Conservation (phyloP, 2,113 vertebrate genomes). For the Rhipidura dahli region DNA sequence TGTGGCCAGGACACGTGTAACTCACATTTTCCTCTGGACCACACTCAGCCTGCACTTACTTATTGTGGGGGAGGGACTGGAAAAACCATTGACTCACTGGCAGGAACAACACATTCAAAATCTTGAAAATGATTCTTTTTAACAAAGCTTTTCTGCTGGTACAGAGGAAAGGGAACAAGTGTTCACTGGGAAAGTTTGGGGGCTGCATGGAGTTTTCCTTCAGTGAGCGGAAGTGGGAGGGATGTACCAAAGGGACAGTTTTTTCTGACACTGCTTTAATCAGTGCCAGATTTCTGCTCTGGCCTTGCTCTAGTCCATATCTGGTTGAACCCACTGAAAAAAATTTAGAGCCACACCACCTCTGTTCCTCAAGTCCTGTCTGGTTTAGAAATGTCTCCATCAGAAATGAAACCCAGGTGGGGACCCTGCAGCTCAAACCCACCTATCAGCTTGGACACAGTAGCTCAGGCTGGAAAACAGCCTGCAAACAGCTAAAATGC, state of each 20-base stretch:
- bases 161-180: not conserved
- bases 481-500: not conserved
- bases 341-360: accelerated
- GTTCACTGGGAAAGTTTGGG: not conserved
- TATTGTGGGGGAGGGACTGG: slow-evolving; percentile 36
- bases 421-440: not conserved
- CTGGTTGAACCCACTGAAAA: not conserved
- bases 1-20: slow-evolving; percentile 22
- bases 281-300: not conserved
- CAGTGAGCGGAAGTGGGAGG: not conserved
- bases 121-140: not conserved
- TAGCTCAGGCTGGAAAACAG: accelerated
- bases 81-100: slow-evolving; percentile 32
- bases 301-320: not conserved
- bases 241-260: not conserved
- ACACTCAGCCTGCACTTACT: slow-evolving; percentile 53
- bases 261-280: not conserved
- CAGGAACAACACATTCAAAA: slow-evolving; percentile 39
- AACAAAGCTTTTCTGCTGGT: not conserved
- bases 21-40: slow-evolving; percentile 61
- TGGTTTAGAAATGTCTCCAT: not conserved
- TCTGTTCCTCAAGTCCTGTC: not conserved
- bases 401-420: not conserved
- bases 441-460: not conserved
- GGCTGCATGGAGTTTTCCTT: not conserved